Evolutionary conservation across 1,140 invertebrate genomes (phyloP), one percentile per base, ranked within the genome.

Genomic region (Lasioglossum albipes): DNA sequence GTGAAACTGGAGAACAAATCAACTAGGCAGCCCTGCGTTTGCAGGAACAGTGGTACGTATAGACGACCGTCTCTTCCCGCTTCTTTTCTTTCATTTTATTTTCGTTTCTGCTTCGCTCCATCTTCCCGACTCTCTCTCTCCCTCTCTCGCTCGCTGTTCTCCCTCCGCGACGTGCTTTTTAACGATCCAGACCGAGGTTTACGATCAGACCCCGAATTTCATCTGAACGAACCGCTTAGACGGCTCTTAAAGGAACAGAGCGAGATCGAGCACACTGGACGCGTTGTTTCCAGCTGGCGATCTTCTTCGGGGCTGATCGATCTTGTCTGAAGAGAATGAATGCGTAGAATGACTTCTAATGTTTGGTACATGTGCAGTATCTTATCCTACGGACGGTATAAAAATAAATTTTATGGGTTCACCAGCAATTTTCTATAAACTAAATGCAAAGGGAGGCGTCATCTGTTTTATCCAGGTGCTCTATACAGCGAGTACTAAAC

Each of bases 1-100:
- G 89, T 93, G 67, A 93, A 93, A 89, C 82, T 92, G 83, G 92
- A 93, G 85, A 93, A 93, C 88, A 92, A 92, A 82, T 89, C 88
- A 64, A 86, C 79, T 45, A 87, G 89, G 83, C 90, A 91, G 82
- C 85, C 91, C 68, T 93, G 92, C 76, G 85, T 90, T 59, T 93
- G 92, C 87, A 93, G 88, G 77, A 92, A 85, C 86, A 90, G 87
- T 77, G 89, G 91, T 91, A 75, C 84, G 90, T 88, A 52, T 27
- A 22, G 6, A 16, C 22, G 27, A 27, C 45, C 18, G 18, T 9
- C 41, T 64, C 22, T 74, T 54, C 66, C 1, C 12, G 31, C 27
- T 12, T 18, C n/a, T 41, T 27, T 45, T 62, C 27, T 13, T 67
- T 10, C n/a, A 5, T 20, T 36, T 36, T 36, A 36, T 36, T 36